Conservation (phyloP, 2,888 invertebrate genomes). For the Pollenia labialis region DNA sequence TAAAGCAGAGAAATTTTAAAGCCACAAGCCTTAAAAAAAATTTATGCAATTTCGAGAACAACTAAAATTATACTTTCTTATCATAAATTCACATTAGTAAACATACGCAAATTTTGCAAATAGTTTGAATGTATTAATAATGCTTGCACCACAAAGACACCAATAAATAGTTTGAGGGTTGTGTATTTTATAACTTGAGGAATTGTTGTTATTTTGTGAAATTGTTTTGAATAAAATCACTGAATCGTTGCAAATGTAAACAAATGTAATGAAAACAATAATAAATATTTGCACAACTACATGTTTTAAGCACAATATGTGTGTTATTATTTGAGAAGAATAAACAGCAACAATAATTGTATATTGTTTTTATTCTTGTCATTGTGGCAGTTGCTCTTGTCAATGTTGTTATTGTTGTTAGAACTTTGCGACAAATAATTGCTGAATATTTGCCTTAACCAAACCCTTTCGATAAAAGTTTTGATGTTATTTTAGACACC, state of each 20-base stretch:
- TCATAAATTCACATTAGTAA: slow-evolving; percentile 18
- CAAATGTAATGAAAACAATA: slow-evolving; percentile 60
- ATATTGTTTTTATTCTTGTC: slow-evolving; percentile 24
- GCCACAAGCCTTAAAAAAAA: not conserved
- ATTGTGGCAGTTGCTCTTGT: slow-evolving; percentile 11
- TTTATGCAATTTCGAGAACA: not conserved
- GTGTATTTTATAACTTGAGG: slow-evolving; percentile 38
- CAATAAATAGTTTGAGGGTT: slow-evolving; percentile 33
- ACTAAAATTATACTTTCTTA: slow-evolving; percentile 1
- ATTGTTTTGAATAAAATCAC: slow-evolving; percentile 55
- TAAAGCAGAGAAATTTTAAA: not conserved
- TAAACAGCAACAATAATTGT: slow-evolving; percentile 45
- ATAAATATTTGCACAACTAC: slow-evolving; percentile 54
- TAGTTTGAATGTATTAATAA: slow-evolving; percentile 12
- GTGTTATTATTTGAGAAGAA: slow-evolving; percentile 28
- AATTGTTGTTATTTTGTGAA: slow-evolving; percentile 32
- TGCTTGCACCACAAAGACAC: slow-evolving; percentile 9
- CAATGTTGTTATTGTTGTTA: slow-evolving; percentile 7
- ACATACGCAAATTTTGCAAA: slow-evolving; percentile 12
- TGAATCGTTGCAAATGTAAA: slow-evolving; percentile 57
- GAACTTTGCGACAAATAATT: no score
- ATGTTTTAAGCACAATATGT: slow-evolving; percentile 14
- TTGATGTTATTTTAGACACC: no score
- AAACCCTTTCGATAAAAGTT: no score
- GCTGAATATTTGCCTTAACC: no score